phyloP scores from a whole-genome alignment of 2,888 invertebrate species.

The Chymomyza procnemis region DNA sequence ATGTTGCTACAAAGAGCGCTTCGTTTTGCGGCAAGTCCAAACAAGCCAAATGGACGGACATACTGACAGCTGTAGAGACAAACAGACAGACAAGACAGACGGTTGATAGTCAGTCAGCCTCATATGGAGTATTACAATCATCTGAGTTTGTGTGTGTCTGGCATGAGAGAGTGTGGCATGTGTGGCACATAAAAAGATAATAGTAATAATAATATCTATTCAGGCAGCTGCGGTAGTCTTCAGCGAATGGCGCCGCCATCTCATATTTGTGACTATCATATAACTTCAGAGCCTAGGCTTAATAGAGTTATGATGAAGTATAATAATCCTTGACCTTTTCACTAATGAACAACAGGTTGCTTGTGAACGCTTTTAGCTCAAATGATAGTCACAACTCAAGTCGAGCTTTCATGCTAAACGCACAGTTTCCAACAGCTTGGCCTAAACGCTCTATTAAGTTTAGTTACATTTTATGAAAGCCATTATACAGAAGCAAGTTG shows the following conservation, averaged over 20 bases:
- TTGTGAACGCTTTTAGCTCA: neutral
- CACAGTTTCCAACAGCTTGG: neutral
- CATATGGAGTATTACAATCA: neutral
- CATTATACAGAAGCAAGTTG: neutral
- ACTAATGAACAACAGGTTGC: constrained; percentile 54
- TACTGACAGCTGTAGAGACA: neutral
- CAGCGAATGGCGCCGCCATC: neutral
- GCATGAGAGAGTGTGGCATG: constrained; percentile 8
- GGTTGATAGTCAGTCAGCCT: neutral
- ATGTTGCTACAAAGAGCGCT: neutral
- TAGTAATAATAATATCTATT: constrained; percentile 41
- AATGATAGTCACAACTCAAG: neutral
- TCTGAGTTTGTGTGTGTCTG: neutral
- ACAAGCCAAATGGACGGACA: neutral
- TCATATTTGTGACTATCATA: neutral
- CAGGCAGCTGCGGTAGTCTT: constrained; percentile 3
- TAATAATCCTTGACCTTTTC: constrained; percentile 73
- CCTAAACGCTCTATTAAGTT: neutral
- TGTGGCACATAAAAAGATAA: constrained; percentile 56
- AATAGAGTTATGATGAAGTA: constrained; percentile 72
- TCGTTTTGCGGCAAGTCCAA: neutral
- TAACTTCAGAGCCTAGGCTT: constrained; percentile 13
- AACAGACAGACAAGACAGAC: neutral
- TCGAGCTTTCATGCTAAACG: neutral
- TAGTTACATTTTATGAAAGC: neutral